phyloP scores from a whole-genome alignment of 2,113 vertebrate species.

The Sitta europaea region DNA sequence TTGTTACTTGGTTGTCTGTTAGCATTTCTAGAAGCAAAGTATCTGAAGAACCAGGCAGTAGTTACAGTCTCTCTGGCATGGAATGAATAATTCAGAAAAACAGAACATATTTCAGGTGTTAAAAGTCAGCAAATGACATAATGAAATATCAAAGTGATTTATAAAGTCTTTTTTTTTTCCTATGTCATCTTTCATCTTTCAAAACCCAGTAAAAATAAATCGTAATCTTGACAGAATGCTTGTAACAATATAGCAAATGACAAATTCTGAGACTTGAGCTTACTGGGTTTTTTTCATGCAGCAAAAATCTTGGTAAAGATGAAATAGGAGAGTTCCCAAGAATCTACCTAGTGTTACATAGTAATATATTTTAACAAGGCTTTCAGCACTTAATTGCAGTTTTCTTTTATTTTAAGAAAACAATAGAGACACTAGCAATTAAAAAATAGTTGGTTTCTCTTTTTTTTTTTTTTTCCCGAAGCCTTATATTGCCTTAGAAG shows the following conservation, averaged over 20 bases:
- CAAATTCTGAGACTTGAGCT: not conserved
- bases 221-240: not conserved
- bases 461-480: not conserved
- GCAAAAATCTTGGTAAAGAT: not conserved
- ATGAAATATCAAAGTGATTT: not conserved
- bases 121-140: not conserved
- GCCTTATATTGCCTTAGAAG: not conserved
- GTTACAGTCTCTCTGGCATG: not conserved
- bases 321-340: not conserved
- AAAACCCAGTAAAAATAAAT: not conserved
- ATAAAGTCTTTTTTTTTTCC: not conserved
- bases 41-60: not conserved
- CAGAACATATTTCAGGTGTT: not conserved
- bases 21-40: not conserved
- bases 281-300: not conserved
- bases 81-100: not conserved
- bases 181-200: not conserved
- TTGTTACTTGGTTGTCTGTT: not conserved
- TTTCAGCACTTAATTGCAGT: not conserved
- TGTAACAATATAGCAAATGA: not conserved
- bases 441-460: not conserved
- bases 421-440: not conserved
- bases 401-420: not conserved
- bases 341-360: not conserved
- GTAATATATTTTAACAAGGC: not conserved